phyloP scores from a whole-genome alignment of 2,797 vertebrate species.

The Pampus argenteus region DNA sequence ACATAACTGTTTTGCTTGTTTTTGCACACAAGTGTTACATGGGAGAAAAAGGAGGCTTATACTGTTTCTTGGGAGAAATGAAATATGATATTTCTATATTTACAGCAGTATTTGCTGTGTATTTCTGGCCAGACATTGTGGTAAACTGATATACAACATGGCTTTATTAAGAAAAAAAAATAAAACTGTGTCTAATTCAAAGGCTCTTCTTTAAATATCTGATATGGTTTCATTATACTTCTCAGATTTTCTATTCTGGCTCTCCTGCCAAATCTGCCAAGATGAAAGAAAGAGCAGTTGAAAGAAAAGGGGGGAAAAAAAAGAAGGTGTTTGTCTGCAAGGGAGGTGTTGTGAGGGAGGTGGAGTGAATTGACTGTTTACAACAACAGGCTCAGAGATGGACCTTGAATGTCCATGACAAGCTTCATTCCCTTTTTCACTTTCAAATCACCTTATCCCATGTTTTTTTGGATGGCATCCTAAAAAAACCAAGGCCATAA shows the following conservation, averaged over 20 bases:
- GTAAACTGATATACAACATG: not conserved
- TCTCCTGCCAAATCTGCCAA: slow-evolving; percentile 45
- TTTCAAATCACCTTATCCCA: slow-evolving; percentile 80
- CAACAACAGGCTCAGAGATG: slow-evolving; percentile 65
- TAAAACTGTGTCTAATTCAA: slow-evolving; percentile 34
- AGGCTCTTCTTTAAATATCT: slow-evolving; percentile 43
- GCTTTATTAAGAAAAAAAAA: not conserved
- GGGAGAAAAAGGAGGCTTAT: slow-evolving; percentile 7
- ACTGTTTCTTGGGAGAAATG: slow-evolving; percentile 15
- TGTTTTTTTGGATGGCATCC: slow-evolving; percentile 76
- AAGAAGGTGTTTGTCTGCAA: slow-evolving; percentile 61
- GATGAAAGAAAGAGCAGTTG: slow-evolving; percentile 45
- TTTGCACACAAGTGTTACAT: slow-evolving; percentile 13
- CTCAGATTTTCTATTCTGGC: slow-evolving; percentile 34
- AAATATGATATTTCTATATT: slow-evolving; percentile 22
- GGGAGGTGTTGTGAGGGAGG: slow-evolving; percentile 60
- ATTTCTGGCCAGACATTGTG: slow-evolving; percentile 8
- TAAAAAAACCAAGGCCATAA: slow-evolving; percentile 81
- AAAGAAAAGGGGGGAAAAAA: slow-evolving; percentile 28
- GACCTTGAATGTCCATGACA: slow-evolving; percentile 78
- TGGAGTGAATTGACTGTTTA: slow-evolving; percentile 72
- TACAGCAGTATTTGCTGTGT: not conserved
- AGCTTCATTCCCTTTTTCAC: slow-evolving; percentile 70
- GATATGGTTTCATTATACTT: slow-evolving; percentile 49
- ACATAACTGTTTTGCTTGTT: slow-evolving; percentile 30